Base-by-base conservation (phyloP, 1,140 invertebrate species). In the Macrobrachium rosenbergii region DNA sequence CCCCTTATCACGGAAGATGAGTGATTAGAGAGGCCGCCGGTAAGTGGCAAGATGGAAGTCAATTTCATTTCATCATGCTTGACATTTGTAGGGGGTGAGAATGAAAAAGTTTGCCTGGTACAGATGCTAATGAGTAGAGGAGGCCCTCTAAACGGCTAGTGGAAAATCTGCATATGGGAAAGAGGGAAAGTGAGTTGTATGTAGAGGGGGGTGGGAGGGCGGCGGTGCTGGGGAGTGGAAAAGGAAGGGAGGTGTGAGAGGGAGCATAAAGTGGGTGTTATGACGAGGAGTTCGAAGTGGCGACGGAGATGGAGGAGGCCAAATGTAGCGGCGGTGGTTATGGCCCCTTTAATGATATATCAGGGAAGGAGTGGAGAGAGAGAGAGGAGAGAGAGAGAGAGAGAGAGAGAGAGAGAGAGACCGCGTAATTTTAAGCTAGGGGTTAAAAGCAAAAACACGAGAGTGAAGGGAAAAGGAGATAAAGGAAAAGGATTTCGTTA, bases 301-400 rank as follows among this genome's bases (percentile, higher is more conserved):
- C 17, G 60, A 64, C 21, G n/a, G 78, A 37, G 64, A 14, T 69
- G 16, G 64, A 67, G 37, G 43, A 64, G 62, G 17, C 17, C 7
- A 81, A 8, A 16, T 58, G 59, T 11, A 7, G 59, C 21, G 58
- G 52, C 43, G 17, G 11, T 73, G 69, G 69, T 73, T 73, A 73
- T 73, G 69, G 69, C 23, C 28, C 69, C 69, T 73, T 73, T 73
- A 73, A 73, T 73, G 69, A 73, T 37, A 73, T 73, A 14, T 43
- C 14, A 73, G 76, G 16, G 37, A n/a, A 58, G 59, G 45, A 5
- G 76, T 21, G n/a, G 0, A 8, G n/a, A 21, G 14, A 17, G 5
- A 19, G 28, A 28, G 19, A 63, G 5, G 5, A 37, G 19, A n/a
- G 59, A 37, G 76, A 8, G 11, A n/a, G 19, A 8, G 37, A 52